phyloP scores from a whole-genome alignment of 1,140 invertebrate species.

The Drosophila pallidifrons region DNA sequence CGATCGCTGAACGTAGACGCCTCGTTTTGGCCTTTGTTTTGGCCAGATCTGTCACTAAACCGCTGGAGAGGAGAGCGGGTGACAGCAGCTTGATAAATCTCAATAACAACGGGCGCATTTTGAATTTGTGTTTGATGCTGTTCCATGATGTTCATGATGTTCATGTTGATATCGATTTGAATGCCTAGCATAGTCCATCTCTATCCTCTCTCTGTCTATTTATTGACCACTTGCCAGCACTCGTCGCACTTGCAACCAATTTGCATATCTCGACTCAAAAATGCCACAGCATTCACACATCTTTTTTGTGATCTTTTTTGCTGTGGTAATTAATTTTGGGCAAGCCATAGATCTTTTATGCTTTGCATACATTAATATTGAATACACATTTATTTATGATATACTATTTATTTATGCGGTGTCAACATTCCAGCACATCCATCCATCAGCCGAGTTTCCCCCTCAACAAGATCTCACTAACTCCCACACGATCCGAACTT shows the following conservation, averaged over 20 bases:
- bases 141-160: constrained; percentile 13
- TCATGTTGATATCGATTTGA: constrained; percentile 18
- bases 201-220: background rate
- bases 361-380: constrained; percentile 81
- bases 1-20: constrained; percentile 52
- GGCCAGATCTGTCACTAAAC: constrained; percentile 48
- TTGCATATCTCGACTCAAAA: constrained; percentile 61
- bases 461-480: constrained; percentile 6
- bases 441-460: constrained; percentile 56
- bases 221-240: constrained; percentile 9
- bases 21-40: constrained; percentile 68
- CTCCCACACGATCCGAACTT: constrained; percentile 40
- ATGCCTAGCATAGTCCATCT: constrained; percentile 1
- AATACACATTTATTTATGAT: constrained; percentile 73
- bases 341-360: constrained; percentile 72
- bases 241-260: constrained; percentile 57
- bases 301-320: constrained; percentile 23
- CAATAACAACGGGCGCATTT: constrained; percentile 42
- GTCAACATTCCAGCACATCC: constrained; percentile 69
- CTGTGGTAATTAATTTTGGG: constrained; percentile 72
- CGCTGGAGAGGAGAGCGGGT: background rate
- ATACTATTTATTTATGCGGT: constrained; percentile 67
- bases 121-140: constrained; percentile 7
- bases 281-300: constrained; percentile 52
- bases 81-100: constrained; percentile 43